Base-by-base conservation (phyloP, 1,140 invertebrate genomes). In the Megathymus violae region DNA sequence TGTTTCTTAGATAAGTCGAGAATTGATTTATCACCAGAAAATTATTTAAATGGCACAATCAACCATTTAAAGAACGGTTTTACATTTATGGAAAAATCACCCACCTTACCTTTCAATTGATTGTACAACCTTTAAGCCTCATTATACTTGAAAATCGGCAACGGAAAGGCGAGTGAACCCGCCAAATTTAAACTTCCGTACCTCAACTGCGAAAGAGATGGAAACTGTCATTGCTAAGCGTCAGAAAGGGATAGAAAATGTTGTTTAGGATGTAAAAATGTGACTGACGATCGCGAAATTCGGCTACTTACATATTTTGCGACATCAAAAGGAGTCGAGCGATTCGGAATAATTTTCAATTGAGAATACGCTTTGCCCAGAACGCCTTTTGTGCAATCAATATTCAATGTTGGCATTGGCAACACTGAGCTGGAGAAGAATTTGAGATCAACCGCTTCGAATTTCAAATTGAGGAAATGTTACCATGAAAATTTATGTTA, bases 341-440 rank as follows among this genome's bases (percentile, higher is more conserved):
- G 77, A 52, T 78, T 66, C 48, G 17, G 80, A 89, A 90, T 90
- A 84, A 90, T 89, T 88, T 88, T 81, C 78, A 88, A 90, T 90
- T 76, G 82, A 86, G 71, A 90, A 90, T 90, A 90, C 88, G 88
- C 86, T 89, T 74, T 76, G 72, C 56, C 70, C 61, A 51, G 67
- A 78, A 73, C 76, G 81, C 84, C 85, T 90, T 90, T 90, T 89
- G 88, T 90, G 67, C 85, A 90, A 90, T 90, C 88, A 88, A 89
- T 90, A 89, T 88, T 89, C 88, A 82, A 85, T 87, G 85, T 86
- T 88, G 82, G 76, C 77, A 85, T 85, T 88, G 82, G 76, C 78
- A 76, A 73, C 65, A 69, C 73, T 72, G 63, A 51, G 70, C 70
- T 66, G 62, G 64, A 51, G 77, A 77, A 73, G 82, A 84, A 85